Evolutionary conservation across 2,888 invertebrate species (phyloP).

Genomic region (Abrostola tripartita): DNA sequence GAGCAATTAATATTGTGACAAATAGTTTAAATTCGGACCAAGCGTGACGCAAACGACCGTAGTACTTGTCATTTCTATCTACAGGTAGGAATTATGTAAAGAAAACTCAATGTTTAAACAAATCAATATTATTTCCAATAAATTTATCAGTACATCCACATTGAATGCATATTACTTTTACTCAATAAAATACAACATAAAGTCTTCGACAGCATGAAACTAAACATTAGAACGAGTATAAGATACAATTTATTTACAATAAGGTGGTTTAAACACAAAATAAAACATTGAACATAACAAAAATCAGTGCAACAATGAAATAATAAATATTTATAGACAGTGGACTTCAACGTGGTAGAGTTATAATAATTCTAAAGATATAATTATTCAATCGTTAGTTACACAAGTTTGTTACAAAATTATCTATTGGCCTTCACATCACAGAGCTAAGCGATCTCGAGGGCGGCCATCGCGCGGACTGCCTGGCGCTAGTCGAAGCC

Average conservation of each 20-base stretch:
- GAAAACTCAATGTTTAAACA: constrained; percentile 78
- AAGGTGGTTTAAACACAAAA: constrained; percentile 85
- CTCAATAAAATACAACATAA: constrained; percentile 82
- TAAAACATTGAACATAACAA: constrained; percentile 87
- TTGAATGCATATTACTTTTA: constrained; percentile 82
- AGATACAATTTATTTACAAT: constrained; percentile 84
- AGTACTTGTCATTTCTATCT: neutral
- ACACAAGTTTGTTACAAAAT: constrained; percentile 85
- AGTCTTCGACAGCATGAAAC: constrained; percentile 82
- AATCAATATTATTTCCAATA: constrained; percentile 89
- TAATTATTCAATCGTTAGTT: constrained; percentile 81
- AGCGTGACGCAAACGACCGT: constrained; percentile 30
- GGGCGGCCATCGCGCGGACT: constrained; percentile 62
- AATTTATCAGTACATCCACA: constrained; percentile 88
- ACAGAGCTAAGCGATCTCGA: constrained; percentile 84
- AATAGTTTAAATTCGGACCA: constrained; percentile 54
- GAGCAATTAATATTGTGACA: constrained; percentile 35
- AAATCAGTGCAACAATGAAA: constrained; percentile 87
- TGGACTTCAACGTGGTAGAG: constrained; percentile 86
- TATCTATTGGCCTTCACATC: constrained; percentile 87
- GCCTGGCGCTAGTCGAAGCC: constrained; percentile 18
- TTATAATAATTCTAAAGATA: constrained; percentile 81
- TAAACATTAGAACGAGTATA: constrained; percentile 81
- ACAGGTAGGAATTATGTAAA: constrained; percentile 13
- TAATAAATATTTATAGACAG: constrained; percentile 86